Evolutionary conservation across 2,113 vertebrate genomes (phyloP).

Genomic region (Sialia sialis): DNA sequence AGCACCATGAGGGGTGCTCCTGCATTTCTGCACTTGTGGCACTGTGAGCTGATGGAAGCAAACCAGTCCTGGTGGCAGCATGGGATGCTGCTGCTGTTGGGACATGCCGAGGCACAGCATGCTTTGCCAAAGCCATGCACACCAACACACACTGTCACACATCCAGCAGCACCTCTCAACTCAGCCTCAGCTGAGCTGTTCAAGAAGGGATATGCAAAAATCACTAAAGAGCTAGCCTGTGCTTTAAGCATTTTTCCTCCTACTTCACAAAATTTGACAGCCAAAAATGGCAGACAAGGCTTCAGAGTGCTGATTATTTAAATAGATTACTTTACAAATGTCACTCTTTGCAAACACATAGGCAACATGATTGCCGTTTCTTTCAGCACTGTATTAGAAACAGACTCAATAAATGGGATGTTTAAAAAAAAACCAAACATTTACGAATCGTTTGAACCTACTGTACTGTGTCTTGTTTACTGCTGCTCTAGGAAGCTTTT

Average conservation of each 20-base stretch:
- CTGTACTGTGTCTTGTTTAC: slow-evolving; percentile 46
- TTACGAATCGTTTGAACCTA: slow-evolving; percentile 20
- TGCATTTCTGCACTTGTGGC: not conserved
- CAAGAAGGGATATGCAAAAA: not conserved
- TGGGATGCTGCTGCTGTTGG: not conserved
- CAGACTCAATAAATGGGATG: slow-evolving; percentile 27
- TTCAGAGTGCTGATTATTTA: slow-evolving; percentile 24
- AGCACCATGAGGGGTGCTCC: not conserved
- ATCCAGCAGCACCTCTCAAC: not conserved
- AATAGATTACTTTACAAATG: slow-evolving; percentile 36
- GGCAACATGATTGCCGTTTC: slow-evolving; percentile 12
- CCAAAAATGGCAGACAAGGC: slow-evolving; percentile 1
- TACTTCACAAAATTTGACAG: slow-evolving; percentile 11
- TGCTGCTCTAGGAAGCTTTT: slow-evolving; percentile 40
- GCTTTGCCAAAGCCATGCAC: not conserved
- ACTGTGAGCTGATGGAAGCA: not conserved
- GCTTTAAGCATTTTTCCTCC: not conserved
- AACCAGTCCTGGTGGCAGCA: not conserved
- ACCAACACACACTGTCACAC: not conserved
- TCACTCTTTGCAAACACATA: slow-evolving; percentile 10
- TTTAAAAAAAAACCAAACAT: slow-evolving; percentile 35
- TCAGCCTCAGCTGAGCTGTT: not conserved
- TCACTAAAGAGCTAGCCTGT: not conserved
- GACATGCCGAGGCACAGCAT: not conserved
- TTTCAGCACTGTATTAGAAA: slow-evolving; percentile 12